These are phyloP conservation scores for Cheilosia vernalis DNA, from an alignment of 2,888 invertebrate species.

Conservation along the genomic window DNA sequence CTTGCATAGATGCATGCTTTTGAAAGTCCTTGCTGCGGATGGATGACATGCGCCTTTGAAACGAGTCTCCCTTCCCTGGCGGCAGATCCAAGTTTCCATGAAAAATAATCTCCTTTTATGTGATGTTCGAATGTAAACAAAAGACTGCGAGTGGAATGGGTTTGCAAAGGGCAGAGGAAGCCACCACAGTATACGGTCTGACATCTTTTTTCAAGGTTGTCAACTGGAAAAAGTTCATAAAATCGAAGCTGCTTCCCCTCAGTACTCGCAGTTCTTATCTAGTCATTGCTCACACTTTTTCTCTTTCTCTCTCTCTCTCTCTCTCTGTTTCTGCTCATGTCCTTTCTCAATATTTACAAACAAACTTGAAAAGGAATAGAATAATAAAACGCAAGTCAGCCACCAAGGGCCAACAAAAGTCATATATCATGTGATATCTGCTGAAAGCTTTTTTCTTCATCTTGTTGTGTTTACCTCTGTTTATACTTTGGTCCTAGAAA, in stretches of 20 bases:
- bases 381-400: constrained; percentile 36
- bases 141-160: constrained; percentile 15
- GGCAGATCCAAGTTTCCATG: background rate
- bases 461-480: constrained; percentile 48
- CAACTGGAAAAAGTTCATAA: constrained; percentile 43
- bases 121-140: constrained; percentile 62
- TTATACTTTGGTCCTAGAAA: constrained; percentile 48
- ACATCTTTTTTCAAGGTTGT: constrained; percentile 59
- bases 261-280: background rate
- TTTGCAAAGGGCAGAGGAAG: background rate
- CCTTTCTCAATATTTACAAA: constrained; percentile 67
- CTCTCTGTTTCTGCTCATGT: constrained; percentile 24
- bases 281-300: background rate
- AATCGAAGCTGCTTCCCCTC: constrained; percentile 7
- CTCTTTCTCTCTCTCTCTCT: background rate
- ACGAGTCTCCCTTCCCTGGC: background rate
- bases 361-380: constrained; percentile 45
- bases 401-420: constrained; percentile 46
- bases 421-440: constrained; percentile 29
- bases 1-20: constrained; percentile 20
- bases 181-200: constrained; percentile 18
- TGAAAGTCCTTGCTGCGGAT: constrained; percentile 32
- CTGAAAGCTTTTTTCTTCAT: constrained; percentile 56
- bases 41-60: constrained; percentile 54
- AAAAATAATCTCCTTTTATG: constrained; percentile 4